Evolutionary conservation across 2,797 vertebrate species (phyloP), one percentile per base, ranked within the genome.

Genomic region (Picus viridis): DNA sequence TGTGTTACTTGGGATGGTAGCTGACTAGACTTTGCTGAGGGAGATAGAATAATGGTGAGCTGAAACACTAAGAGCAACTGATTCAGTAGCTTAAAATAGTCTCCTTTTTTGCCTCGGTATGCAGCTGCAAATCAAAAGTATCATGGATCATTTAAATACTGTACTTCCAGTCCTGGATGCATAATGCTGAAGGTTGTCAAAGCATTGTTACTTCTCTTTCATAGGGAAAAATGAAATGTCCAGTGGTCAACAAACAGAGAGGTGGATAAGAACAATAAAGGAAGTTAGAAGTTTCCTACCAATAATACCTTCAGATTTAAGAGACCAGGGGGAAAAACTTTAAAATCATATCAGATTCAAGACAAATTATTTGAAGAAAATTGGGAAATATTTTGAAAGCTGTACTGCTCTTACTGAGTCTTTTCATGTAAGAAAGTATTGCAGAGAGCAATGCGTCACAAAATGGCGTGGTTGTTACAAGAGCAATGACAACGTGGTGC

Each of bases 81-180:
- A 68, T 77, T 93, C 86, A 91, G 34, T 54, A 82, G 62, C 75
- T 88, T 88, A 86, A 71, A 83, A 93, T 90, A 90, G 61, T 56
- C 16, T 70, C 43, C 26, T 39, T 15, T 71, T 68, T 78, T 32
- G 24, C 72, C 75, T 83, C 75, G 45, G 58, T 71, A 54, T 45
- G 8, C 76, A 86, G 82, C 73, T 59, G 88, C 91, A 93, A 94
- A 94, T 71, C 83, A 95, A 59, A 80, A 77, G 39, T 62, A 85
- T 69, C 32, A 17, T 16, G 49, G 75, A 70, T 83, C 75, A 93
- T 79, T 81, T 93, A 89, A 95, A 95, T 81, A 87, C 86, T 92
- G 54, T 53, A 63, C 49, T 94, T 93, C 41, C 47, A 85, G 57
- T 62, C 47, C 78, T 57, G 61, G 84, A 69, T 71, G 87, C 65